These are phyloP conservation scores for Dromococcyx pavoninus DNA, from an alignment of 2,797 vertebrate species.

Conservation along the genomic window DNA sequence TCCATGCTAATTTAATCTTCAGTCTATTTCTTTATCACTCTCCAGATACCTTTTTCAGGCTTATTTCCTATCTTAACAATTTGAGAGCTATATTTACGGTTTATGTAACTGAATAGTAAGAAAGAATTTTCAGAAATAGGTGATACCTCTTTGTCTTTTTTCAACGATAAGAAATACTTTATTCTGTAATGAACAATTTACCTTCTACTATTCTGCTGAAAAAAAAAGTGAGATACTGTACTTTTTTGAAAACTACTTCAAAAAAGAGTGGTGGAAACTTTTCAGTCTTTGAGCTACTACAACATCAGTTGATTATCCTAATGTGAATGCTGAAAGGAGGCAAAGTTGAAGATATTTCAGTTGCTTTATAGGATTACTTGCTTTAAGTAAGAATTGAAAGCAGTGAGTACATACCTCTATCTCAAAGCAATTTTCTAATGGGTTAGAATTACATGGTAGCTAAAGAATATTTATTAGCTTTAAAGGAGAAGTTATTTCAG, in stretches of 20 bases:
- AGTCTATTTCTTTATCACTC: neutral
- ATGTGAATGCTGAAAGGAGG: neutral
- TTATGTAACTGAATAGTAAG: neutral
- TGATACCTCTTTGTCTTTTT: neutral
- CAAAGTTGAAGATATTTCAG: neutral
- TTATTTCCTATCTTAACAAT: neutral
- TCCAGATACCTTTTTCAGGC: neutral
- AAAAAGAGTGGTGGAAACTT: neutral
- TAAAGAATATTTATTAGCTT: neutral
- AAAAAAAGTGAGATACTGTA: neutral
- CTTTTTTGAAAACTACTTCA: neutral
- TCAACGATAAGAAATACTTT: neutral
- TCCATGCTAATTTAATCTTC: neutral
- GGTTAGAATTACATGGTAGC: neutral
- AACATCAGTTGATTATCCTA: neutral
- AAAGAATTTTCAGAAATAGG: neutral
- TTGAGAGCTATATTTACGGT: neutral
- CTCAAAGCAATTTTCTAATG: neutral
- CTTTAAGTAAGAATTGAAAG: neutral
- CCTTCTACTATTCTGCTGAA: neutral
- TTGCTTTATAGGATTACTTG: neutral
- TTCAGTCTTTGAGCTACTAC: neutral
- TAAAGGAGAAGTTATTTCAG: neutral
- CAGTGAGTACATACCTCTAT: neutral
- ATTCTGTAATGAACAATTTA: neutral